Evolutionary conservation across 1,140 invertebrate species (phyloP).

Genomic region (Musca domestica): DNA sequence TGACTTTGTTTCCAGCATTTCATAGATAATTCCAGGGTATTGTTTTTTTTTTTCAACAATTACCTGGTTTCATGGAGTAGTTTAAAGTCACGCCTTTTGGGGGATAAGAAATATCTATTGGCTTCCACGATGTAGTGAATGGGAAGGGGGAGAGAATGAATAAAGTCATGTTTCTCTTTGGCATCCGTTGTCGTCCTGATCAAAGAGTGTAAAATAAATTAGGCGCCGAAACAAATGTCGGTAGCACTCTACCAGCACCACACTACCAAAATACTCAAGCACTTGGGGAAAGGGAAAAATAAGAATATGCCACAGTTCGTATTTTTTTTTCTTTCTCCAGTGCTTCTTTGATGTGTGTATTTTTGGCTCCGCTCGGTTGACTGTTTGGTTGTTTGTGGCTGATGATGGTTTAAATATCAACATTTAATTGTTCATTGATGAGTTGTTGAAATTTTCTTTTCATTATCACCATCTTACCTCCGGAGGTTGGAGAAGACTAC

Average conservation of each 20-base stretch:
- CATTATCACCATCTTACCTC: not conserved
- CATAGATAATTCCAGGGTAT: not conserved
- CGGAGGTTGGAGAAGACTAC: not conserved
- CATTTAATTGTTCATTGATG: constrained; percentile 49
- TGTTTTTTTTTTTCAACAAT: not conserved
- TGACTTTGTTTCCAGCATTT: not conserved
- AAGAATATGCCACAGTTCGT: no score
- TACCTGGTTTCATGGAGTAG: not conserved
- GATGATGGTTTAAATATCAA: constrained; percentile 5
- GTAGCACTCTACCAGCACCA: no score
- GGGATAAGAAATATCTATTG: not conserved
- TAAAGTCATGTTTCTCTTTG: no score
- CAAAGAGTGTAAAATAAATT: no score
- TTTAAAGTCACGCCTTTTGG: constrained; percentile 8
- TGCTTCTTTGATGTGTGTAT: no score
- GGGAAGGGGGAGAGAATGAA: no score
- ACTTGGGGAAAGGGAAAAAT: no score
- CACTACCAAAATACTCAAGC: no score
- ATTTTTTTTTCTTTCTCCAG: not conserved
- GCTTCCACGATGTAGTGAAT: no score
- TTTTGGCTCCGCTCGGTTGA: no score
- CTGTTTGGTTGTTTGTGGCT: not conserved
- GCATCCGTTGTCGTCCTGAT: no score
- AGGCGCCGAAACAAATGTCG: no score
- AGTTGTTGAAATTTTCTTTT: constrained; percentile 48